Conservation (phyloP, 2,113 vertebrate genomes). For the Zosterops japonicus region DNA sequence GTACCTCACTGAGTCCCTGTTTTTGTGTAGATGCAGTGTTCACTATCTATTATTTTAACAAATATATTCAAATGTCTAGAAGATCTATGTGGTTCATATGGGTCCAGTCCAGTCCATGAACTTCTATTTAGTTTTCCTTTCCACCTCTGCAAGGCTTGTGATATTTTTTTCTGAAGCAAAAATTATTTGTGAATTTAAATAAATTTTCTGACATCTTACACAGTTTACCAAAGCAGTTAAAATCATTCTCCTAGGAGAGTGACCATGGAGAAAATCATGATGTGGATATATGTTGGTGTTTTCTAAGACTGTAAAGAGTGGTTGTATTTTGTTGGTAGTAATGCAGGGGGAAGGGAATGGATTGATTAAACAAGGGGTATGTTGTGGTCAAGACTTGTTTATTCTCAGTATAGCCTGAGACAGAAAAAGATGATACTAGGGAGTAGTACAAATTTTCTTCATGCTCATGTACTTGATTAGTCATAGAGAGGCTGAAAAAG, state of each 20-base stretch:
- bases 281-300: background rate
- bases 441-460: background rate
- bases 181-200: background rate
- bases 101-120: background rate
- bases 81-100: background rate
- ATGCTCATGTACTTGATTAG: background rate
- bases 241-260: background rate
- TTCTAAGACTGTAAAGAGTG: background rate
- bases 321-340: background rate
- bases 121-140: background rate
- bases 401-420: background rate
- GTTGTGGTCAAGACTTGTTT: background rate
- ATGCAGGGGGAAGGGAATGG: background rate
- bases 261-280: background rate
- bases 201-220: background rate
- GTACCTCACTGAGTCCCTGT: background rate
- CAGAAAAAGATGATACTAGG: background rate
- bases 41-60: background rate
- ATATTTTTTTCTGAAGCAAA: background rate
- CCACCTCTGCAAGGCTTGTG: background rate
- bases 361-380: background rate
- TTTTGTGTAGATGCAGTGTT: background rate
- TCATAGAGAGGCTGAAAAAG: background rate
- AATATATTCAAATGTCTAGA: background rate
- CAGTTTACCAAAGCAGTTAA: background rate